Evolutionary conservation across 2,888 invertebrate genomes (phyloP), one percentile per base, ranked within the genome.

Genomic region (Venusia cambrica): DNA sequence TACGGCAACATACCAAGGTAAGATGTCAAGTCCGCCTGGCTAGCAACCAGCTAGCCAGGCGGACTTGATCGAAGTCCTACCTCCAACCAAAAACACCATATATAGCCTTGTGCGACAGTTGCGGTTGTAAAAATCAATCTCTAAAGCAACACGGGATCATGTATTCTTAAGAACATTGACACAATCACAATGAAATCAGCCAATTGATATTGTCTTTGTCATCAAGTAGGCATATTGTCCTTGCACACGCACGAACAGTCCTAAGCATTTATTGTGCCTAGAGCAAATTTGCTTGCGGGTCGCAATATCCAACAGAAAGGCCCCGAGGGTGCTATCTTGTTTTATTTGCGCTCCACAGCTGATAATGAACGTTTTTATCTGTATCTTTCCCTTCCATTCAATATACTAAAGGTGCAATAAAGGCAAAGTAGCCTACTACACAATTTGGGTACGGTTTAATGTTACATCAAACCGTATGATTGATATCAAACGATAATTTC

Each of bases 201-300:
- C 11, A 26, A 21, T 13, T 26, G 17, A 27, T 6, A 27, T 37
- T 66, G 69, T 71, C 74, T 69, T 71, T 67, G 63, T 65, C 60
- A 45, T 40, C 45, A 43, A 19, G 35, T 28, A n/a, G n/a, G n/a
- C n/a, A 18, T 36, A 61, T 62, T 63, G 60, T 62, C 65, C 73
- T 73, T 74, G 74, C 72, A 71, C 67, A 27, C 27, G 29, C 30
- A 39, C 29, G 27, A 35, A 37, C 27, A 64, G 53, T 65, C 61
- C 73, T 70, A 72, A 78, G 73, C 73, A 69, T 80, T 79, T 83
- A 83, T 81, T 80, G 78, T 72, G 77, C 72, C 79, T 73, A 72
- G 73, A 77, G 76, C 73, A 81, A 83, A 84, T 84, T 81, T 84
- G 80, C 80, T 83, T 79, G 80, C 57, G 77, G 74, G 70, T 68